Evolutionary conservation across 2,888 invertebrate genomes (phyloP), one percentile per base, ranked within the genome.

Genomic region (Pomacea canaliculata): DNA sequence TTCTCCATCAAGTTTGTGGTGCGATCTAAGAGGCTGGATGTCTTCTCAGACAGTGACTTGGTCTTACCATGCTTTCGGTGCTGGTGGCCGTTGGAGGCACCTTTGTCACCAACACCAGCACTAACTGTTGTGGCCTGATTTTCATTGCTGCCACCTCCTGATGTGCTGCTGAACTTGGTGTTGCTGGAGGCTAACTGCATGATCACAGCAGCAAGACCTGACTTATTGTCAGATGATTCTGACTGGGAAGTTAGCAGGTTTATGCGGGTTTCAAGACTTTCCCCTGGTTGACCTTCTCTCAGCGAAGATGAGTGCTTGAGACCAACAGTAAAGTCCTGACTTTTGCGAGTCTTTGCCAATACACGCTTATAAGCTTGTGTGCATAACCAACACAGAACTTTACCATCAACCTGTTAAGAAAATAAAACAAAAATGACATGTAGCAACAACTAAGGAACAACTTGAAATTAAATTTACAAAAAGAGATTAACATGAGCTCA

Each of bases 321-420:
- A 76, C 81, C 81, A 23, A 84, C 77, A 10, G 83, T 81, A 56
- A 84, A 85, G 19, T 85, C 85, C 48, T 85, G 82, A 70, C 83
- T 76, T 70, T 85, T 84, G 16, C 79, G 96, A 13, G 97, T 97
- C 89, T 97, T 96, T 1, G 96, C 95, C 87, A 98, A 91, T 0
- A 97, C 97, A 84, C 97, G 93, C 91, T 97, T 97, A 91, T 96
- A 96, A 0, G 97, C 96, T 85, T 96, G 93, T 23, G 97, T 97
- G 91, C 98, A 98, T 78, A 98, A 92, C 97, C 97, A 98, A 91
- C 98, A 98, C 56, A 98, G 92, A 78, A 97, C 92, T 91, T 97
- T 98, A 8, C 97, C 97, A 91, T 98, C 97, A 82, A 97, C 95
- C 97, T 97, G 92, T 73, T 92, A 92, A 59, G 46, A 13, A 13